phyloP scores from a whole-genome alignment of 1,140 invertebrate genomes.

The Orius insidiosus region DNA sequence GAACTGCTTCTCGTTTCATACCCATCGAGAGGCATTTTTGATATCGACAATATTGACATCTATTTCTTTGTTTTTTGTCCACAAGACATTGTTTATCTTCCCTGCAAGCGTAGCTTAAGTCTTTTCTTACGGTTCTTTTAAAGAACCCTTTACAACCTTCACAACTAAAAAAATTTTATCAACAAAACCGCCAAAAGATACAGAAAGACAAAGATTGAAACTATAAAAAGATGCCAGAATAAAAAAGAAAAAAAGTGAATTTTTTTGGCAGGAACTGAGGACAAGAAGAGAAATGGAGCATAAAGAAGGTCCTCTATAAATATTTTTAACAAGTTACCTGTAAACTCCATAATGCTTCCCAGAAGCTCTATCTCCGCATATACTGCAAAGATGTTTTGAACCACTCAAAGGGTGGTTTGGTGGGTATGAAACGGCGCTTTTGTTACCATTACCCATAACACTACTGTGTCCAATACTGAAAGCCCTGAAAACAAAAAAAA shows the following conservation, averaged over 20 bases:
- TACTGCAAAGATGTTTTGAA: conserved; percentile 86
- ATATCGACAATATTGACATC: conserved; percentile 96
- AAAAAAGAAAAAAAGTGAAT: neutral
- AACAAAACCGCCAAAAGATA: conserved; percentile 11
- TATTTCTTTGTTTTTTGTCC: conserved; percentile 93
- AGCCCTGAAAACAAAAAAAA: conserved; percentile 25
- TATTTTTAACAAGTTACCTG: conserved; percentile 37
- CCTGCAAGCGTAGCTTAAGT: conserved; percentile 94
- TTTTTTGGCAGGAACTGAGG: neutral
- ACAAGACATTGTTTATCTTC: conserved; percentile 95
- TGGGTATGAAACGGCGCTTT: conserved; percentile 45
- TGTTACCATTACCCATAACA: conserved; percentile 27
- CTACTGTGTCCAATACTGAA: conserved; percentile 33
- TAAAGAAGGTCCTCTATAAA: neutral
- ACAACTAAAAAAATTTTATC: conserved; percentile 60
- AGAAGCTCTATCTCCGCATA: conserved; percentile 84
- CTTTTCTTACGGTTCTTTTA: conserved; percentile 93
- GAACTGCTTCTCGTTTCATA: conserved; percentile 94
- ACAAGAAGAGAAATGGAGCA: too few species aligned
- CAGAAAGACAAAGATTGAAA: neutral
- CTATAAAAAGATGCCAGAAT: too few species aligned
- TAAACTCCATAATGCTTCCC: conserved; percentile 95
- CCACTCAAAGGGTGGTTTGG: conserved; percentile 85
- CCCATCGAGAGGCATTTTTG: conserved; percentile 95
- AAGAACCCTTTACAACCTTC: conserved; percentile 98